Base-by-base conservation (phyloP, 2,888 invertebrate species). In the Caenorhabditis sp. region DNA sequence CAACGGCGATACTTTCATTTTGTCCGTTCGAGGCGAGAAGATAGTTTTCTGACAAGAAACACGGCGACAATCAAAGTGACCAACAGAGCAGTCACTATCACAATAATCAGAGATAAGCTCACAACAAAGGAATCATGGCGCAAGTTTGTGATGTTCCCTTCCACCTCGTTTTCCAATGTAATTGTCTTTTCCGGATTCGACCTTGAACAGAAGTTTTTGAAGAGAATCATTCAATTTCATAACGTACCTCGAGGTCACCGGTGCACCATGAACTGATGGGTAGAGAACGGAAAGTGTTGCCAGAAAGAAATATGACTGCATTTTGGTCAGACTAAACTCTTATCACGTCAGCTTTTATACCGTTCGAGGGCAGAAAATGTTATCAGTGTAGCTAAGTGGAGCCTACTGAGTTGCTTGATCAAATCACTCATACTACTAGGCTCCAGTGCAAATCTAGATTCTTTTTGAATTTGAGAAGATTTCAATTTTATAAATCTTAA, bases 51-150 rank as follows among this genome's bases (percentile, higher is more conserved):
- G 55, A 28, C 28, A 1, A 55, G 55, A 55, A 55, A 13, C 3
- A 28, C 28, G n/a, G 26, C 26, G n/a, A 55, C 5, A 8, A 28
- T 55, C n/a, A 55, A 28, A 1, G 55, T 55, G 28, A 55, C n/a
- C 6, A 55, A 6, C 18, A 55, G 26, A 8, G 55, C 55, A 22
- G 28, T 5, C n/a, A 55, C 55, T 28, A 55, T 55, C 15, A 55
- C 8, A 55, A 55, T 55, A 5, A 28, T 28, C 1, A 55, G n/a
- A 1, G 55, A 28, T 8, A 55, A 20, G 1, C 55, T 28, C 15
- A 55, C 55, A 15, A 55, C 28, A 15, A 26, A 55, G 20, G 55
- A 55, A 20, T 55, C 55, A 28, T 55, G 55, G 0, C 28, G 55
- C 15, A 55, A 20, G 9, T 55, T 11, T 4, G n/a, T 18, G 18